Evolutionary conservation across 2,797 vertebrate species (phyloP), one percentile per base, ranked within the genome.

Genomic region (Lithobates sylvaticus): DNA sequence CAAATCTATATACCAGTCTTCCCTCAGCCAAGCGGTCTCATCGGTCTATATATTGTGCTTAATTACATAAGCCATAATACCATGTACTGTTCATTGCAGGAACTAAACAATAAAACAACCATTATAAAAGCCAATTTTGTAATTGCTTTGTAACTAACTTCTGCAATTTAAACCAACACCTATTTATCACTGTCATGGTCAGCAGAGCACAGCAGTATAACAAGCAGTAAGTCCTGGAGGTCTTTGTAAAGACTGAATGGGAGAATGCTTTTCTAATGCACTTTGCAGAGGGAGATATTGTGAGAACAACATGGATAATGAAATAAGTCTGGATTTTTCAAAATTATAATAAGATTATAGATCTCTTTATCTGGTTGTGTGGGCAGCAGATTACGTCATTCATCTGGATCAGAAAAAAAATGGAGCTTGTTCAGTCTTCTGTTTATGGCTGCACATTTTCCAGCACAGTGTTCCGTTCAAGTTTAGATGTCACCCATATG

Each of bases 331-430:
- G 54, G 21, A 61, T 61, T 61, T 58, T 61, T 61, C 54, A 61
- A 61, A 61, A 61, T 61, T 61, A 23, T 61, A 61, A 61, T 61
- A 61, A 61, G 54, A 61, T 61, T 61, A 61, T 23, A 61, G 54
- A 61, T 61, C 54, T 61, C 54, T 61, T 61, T 61, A 61, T 61
- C 54, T 61, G 54, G 54, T 61, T 61, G 54, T 61, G 54, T 61
- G 54, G 54, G 54, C 54, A 61, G 54, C 7, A 61, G 21, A 61
- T 61, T 61, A 61, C 54, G 54, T n/a, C 54, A 61, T 61, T 61
- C 54, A 61, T 61, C 54, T 61, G 54, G 54, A 23, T 61, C 21
- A 61, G 54, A 29, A 29, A 29, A 29, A 61, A 36, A 23, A 5
- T 61, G 54, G 21, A 61, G 54, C 54, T n/a, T 61, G 54, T 23